These are phyloP conservation scores for Pseudomyrmex flavicornis DNA, from an alignment of 1,140 invertebrate genomes.

Conservation along the genomic window DNA sequence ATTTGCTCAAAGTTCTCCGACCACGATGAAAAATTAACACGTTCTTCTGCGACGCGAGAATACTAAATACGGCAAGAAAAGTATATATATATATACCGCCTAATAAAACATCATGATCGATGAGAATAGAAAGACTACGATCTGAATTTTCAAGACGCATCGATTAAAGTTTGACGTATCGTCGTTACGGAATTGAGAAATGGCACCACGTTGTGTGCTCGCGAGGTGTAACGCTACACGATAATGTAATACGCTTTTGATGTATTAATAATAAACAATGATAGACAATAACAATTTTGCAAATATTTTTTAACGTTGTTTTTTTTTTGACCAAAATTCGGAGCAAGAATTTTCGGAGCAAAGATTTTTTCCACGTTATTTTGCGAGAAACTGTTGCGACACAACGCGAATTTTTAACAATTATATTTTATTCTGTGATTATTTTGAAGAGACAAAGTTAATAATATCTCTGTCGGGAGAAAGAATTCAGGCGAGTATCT, in stretches of 20 bases:
- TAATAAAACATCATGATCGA: constrained; percentile 39
- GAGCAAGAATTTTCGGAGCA: background rate
- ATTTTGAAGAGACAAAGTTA: no score
- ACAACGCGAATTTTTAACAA: background rate
- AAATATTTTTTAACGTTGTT: constrained; percentile 8
- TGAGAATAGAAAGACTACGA: constrained; percentile 34
- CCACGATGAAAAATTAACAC: constrained; percentile 25
- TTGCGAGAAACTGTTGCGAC: background rate
- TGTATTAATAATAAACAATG: constrained; percentile 16
- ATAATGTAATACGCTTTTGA: constrained; percentile 52
- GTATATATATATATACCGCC: background rate
- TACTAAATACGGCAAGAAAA: background rate
- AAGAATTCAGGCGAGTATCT: no score
- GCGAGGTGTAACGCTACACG: constrained; percentile 38
- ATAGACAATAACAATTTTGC: constrained; percentile 30
- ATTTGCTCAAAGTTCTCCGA: constrained; percentile 2
- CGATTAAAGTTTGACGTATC: constrained; percentile 50
- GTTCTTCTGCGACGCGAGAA: background rate
- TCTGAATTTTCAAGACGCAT: constrained; percentile 49
- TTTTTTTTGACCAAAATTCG: background rate
- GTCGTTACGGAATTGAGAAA: constrained; percentile 36
- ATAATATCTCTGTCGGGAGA: no score
- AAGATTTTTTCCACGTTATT: background rate
- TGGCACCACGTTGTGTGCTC: background rate
- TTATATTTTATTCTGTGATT: no score